These are phyloP conservation scores for Perdita meconis DNA, from an alignment of 2,888 invertebrate genomes.

Conservation along the genomic window DNA sequence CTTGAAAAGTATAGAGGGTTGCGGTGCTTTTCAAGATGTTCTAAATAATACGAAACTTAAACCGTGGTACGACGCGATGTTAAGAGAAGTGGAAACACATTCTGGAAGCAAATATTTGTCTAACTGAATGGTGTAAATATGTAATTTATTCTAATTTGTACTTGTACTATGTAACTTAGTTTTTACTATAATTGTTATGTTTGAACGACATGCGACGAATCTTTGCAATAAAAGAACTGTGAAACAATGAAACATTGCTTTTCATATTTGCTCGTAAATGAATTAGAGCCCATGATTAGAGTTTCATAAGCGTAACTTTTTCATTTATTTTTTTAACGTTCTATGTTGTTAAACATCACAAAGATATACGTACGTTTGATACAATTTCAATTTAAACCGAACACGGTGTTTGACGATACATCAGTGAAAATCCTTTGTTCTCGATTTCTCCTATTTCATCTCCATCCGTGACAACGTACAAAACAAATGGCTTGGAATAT, in stretches of 20 bases:
- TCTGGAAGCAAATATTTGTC: conserved; percentile 84
- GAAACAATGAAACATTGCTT: too few relatives aligned
- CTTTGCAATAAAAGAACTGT: too few relatives aligned
- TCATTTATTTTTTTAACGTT: too few relatives aligned
- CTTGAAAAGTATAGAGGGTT: conserved; percentile 96
- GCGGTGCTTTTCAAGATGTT: conserved; percentile 94
- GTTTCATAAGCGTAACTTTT: too few relatives aligned
- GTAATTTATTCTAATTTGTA: conserved; percentile 3
- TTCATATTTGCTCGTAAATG: too few relatives aligned
- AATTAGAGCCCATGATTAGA: too few relatives aligned
- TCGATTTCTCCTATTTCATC: conserved; percentile 87
- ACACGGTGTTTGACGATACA: conserved; percentile 89
- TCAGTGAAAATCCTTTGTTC: conserved; percentile 90
- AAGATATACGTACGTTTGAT: not conserved
- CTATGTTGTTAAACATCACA: too few relatives aligned
- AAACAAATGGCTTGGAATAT: conserved; percentile 89
- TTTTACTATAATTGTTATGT: not conserved
- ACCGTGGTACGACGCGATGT: conserved; percentile 92
- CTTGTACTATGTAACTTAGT: conserved; percentile 14
- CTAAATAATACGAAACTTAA: conserved; percentile 90
- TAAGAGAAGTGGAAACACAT: conserved; percentile 87
- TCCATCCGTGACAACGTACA: conserved; percentile 90
- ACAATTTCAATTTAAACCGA: conserved; percentile 62
- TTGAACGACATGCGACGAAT: not conserved
- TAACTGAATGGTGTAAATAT: conserved; percentile 33